Evolutionary conservation across 2,888 invertebrate genomes (phyloP).

Genomic region (Drosophila kuntzei): DNA sequence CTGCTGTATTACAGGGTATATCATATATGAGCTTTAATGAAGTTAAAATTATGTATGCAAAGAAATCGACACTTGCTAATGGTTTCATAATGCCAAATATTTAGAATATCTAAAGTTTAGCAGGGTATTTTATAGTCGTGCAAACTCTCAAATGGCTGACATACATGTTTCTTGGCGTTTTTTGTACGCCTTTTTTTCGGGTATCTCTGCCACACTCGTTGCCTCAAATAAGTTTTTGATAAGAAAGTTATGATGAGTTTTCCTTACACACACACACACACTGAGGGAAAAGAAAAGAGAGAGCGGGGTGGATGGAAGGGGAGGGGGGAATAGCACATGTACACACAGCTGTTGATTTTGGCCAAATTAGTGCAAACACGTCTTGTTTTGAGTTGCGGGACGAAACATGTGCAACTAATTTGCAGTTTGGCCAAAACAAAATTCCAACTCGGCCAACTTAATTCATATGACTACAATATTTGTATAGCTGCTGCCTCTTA

Average conservation of each 20-base stretch:
- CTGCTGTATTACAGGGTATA: neutral
- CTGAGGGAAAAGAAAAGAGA: neutral
- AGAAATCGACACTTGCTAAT: no score
- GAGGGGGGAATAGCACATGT: slow-evolving; percentile 48
- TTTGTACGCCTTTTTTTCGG: slow-evolving; percentile 24
- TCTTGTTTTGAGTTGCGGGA: slow-evolving; percentile 66
- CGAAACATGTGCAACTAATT: slow-evolving; percentile 80
- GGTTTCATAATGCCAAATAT: neutral
- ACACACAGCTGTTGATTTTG: slow-evolving; percentile 78
- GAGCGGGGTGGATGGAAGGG: neutral
- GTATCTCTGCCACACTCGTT: slow-evolving; percentile 60
- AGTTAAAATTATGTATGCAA: neutral
- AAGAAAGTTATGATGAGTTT: slow-evolving; percentile 81
- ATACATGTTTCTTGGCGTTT: slow-evolving; percentile 34
- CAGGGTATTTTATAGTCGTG: slow-evolving; percentile 19
- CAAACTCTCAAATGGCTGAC: neutral
- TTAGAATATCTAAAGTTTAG: neutral
- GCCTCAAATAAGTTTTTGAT: slow-evolving; percentile 76
- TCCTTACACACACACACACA: slow-evolving; percentile 46
- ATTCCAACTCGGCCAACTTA: slow-evolving; percentile 36
- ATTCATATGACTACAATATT: slow-evolving; percentile 2
- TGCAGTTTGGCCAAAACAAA: slow-evolving; percentile 60
- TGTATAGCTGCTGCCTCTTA: slow-evolving; percentile 25
- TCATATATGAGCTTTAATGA: neutral
- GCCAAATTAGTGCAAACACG: slow-evolving; percentile 80